Base-by-base conservation (phyloP, 2,888 invertebrate species). In the Spicauda simplicius region DNA sequence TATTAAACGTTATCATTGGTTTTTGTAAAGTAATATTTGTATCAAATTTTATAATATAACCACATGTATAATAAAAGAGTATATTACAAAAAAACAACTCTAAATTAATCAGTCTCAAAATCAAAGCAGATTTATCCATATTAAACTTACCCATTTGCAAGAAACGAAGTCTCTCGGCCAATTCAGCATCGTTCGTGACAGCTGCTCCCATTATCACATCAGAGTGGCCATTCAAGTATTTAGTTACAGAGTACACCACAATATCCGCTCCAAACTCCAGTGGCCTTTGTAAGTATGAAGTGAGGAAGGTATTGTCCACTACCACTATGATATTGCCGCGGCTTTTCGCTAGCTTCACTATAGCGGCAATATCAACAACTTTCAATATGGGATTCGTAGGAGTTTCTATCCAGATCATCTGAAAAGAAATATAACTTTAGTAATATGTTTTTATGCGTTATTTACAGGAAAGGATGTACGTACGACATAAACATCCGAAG, bases 211-310 rank as follows among this genome's bases (percentile, higher is more conserved):
- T 99, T 7, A 99, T 96, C 19, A 98, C 97, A 91, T 99, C 99
- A 0, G 98, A 96, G 89, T 99, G 99, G 0, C 99, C 99, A 88
- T 99, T 99, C 96, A 99, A 97, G 84, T 99, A 99, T 89, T 99
- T 99, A 0, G 99, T 98, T 64, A 99, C 81, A 0, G 99, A 99
- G 88, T 99, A 98, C 76, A 97, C 91, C 1, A 96, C 97, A 64
- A 99, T 91, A 85, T 99, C 99, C 0, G 98, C 99, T 0, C 99
- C 99, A 45, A 98, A 94, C 25, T 96, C 95, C 64, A 99, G 87
- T 0, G 99, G 99, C 69, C 96, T 94, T 96, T 99, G 98, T 73
- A 97, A 96, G 81, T 98, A 98, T 1, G 98, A 95, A 0, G 98
- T 97, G 74, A 98, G 94, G 88, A 99, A 99, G 16, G 99, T 99